Percentiles rank a stretch among this genome's conserved stretches.
Evolutionary conservation across 2,888 invertebrate genomes (phyloP).

Genomic region (Labia minor): DNA sequence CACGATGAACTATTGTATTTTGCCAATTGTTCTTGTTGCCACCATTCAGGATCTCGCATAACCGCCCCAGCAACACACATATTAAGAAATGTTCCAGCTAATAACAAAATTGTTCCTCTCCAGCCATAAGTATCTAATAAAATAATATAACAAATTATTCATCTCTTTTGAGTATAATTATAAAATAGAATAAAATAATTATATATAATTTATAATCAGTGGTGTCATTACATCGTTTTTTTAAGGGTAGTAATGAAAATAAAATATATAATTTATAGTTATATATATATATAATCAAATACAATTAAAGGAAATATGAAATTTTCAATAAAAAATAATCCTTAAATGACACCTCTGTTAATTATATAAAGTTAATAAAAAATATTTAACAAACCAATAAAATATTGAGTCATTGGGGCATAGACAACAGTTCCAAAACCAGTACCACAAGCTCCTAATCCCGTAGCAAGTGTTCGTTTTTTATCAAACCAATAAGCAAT

Average conservation of each 20-base stretch:
- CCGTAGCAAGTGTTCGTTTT: slow-evolving; percentile 73
- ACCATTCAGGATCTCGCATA: slow-evolving; percentile 84
- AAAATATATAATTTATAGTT: too few relatives aligned
- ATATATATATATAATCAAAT: too few relatives aligned
- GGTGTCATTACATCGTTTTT: too few relatives aligned
- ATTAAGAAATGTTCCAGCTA: slow-evolving; percentile 76
- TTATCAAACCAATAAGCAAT: slow-evolving; percentile 90
- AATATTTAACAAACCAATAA: slow-evolving; percentile 33
- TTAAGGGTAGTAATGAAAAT: too few relatives aligned
- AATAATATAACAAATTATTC: background rate
- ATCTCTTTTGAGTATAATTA: background rate
- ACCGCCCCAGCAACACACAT: slow-evolving; percentile 75
- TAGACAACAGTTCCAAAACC: slow-evolving; percentile 82
- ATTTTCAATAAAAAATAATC: too few relatives aligned
- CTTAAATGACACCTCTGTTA: too few relatives aligned
- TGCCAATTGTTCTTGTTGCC: slow-evolving; percentile 49
- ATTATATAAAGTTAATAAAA: too few relatives aligned
- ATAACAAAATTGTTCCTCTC: slow-evolving; percentile 66
- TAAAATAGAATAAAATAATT: too few relatives aligned
- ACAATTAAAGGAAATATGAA: too few relatives aligned
- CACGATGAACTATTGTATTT: slow-evolving; percentile 26
- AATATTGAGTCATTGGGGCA: slow-evolving; percentile 71
- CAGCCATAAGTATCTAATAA: slow-evolving; percentile 67
- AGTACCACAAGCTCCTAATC: slow-evolving; percentile 78
- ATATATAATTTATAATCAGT: too few relatives aligned